Percentiles rank a stretch among this genome's conserved stretches.
phyloP scores from a whole-genome alignment of 2,888 invertebrate genomes.

The Nycteola revayana region DNA sequence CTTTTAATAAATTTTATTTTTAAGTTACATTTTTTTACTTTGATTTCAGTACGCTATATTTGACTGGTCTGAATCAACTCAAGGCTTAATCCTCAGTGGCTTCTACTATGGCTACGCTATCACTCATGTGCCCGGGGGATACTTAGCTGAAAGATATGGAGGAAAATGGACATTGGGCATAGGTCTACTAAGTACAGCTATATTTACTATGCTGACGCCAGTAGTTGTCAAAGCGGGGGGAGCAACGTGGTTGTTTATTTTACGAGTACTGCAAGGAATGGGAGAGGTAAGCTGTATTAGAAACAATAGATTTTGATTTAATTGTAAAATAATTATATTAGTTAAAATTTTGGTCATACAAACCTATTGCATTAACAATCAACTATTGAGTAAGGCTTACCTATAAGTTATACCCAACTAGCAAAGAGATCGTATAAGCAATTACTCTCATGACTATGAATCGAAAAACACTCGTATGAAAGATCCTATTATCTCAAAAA shows the following conservation, averaged over 20 bases:
- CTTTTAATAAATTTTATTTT: too few relatives aligned
- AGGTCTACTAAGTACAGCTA: constrained; percentile 90
- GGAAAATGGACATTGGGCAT: constrained; percentile 92
- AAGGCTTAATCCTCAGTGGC: constrained; percentile 89
- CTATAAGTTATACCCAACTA: too few relatives aligned
- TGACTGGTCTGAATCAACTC: constrained; percentile 88
- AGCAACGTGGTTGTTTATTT: constrained; percentile 79
- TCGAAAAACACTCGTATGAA: too few relatives aligned
- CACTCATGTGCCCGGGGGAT: constrained; percentile 93
- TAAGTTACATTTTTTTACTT: background rate
- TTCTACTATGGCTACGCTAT: constrained; percentile 94
- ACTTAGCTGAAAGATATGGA: constrained; percentile 90
- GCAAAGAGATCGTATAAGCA: too few relatives aligned
- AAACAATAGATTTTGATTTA: too few relatives aligned
- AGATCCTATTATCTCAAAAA: too few relatives aligned
- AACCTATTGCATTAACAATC: too few relatives aligned
- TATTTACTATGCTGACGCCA: constrained; percentile 92
- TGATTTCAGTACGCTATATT: constrained; percentile 67
- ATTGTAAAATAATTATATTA: too few relatives aligned
- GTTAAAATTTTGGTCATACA: too few relatives aligned
- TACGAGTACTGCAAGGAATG: constrained; percentile 88
- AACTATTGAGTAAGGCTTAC: too few relatives aligned
- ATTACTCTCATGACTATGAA: too few relatives aligned
- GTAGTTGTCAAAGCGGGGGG: constrained; percentile 84
- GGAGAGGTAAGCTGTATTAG: constrained; percentile 90